Evolutionary conservation across 2,113 vertebrate genomes (phyloP), one percentile per base, ranked within the genome.

Genomic region (Abramis brama): DNA sequence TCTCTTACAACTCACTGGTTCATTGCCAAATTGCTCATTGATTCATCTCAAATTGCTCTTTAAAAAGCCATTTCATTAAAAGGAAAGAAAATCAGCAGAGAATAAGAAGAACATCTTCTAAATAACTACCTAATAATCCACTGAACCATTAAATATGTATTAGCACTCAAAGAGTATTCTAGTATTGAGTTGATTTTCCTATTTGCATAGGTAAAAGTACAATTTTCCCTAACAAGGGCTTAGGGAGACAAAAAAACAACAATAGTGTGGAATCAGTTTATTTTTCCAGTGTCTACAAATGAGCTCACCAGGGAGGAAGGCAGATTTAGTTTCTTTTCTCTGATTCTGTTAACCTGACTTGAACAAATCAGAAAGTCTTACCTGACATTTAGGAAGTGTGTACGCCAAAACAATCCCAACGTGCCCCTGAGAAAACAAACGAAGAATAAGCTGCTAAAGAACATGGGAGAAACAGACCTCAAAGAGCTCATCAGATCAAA

Each of bases 351-450:
- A 25, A 23, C 27, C 64, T 77, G 47, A 86, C 43, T 23, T 5
- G 55, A 77, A 77, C 7, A 75, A 45, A 82, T 55, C 55, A 23
- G 64, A 77, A 66, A 80, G 59, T 83, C 74, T 92, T 95, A 99
- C 98, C 97, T 97, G 96, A 89, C 97, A 98, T 0, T 92, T 92
- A 4, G 97, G 97, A 85, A 99, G 90, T 57, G 94, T 88, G 86
- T 99, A 93, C 83, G 97, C 97, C 88, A 99, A 94, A 89, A 96
- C 97, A 90, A 99, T 99, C 86, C 98, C 97, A 71, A 99, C 95
- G 13, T 99, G 98, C 33, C 98, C 98, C 98, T 99, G 93, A 25
- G 86, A 23, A 59, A 79, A 83, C 78, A 82, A 9, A 91, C 79
- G 79, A 52, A 77, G 50, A 75, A 57, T 64, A 45, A 84, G 52